These are phyloP conservation scores for Mylabris sibirica DNA, from an alignment of 2,888 invertebrate species.

Conservation along the genomic window DNA sequence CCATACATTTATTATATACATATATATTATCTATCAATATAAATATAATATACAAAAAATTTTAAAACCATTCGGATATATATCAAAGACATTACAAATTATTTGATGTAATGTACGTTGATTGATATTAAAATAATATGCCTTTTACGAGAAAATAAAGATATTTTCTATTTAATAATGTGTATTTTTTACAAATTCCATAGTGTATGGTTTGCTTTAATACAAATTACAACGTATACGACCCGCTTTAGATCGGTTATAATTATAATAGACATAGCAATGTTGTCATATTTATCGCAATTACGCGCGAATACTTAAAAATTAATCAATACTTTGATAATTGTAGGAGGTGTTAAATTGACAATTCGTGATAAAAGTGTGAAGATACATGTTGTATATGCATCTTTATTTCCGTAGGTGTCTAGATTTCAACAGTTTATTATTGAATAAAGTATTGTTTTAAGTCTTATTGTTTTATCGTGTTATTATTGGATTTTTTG, in stretches of 20 bases:
- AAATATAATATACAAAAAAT: slow-evolving; percentile 40
- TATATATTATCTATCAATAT: not conserved
- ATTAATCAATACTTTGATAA: no score
- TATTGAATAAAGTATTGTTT: no score
- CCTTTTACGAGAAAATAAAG: slow-evolving; percentile 57
- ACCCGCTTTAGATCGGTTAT: not conserved
- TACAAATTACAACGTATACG: not conserved
- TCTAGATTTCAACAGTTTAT: no score
- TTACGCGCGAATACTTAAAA: no score
- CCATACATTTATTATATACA: not conserved
- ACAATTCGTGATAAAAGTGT: no score
- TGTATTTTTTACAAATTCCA: not conserved
- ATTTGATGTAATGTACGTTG: slow-evolving; percentile 49
- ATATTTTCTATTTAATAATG: slow-evolving; percentile 54
- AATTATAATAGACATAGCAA: no score
- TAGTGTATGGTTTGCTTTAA: not conserved
- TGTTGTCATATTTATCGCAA: no score
- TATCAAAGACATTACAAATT: slow-evolving; percentile 43
- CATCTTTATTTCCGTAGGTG: no score
- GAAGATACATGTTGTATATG: no score
- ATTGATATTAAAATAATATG: slow-evolving; percentile 51
- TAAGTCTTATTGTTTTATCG: not conserved
- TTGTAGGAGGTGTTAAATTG: no score
- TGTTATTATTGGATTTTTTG: not conserved
- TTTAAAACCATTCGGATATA: slow-evolving; percentile 28